Evolutionary conservation across 2,888 invertebrate genomes (phyloP).

Genomic region (Cenopis cana): DNA sequence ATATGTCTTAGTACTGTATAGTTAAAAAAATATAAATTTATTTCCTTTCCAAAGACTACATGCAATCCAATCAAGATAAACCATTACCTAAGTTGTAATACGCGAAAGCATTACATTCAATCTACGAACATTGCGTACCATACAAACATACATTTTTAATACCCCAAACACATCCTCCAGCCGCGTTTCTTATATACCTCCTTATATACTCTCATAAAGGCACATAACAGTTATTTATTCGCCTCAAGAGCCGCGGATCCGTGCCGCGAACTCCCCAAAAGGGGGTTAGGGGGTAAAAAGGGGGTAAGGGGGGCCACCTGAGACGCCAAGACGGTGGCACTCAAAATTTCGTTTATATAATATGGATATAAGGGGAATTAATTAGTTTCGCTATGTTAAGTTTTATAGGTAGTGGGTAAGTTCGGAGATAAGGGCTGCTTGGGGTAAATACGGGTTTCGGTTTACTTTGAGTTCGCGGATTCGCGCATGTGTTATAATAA

Average conservation of each 20-base stretch:
- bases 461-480: background rate
- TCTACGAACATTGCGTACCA: background rate
- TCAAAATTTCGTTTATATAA: slow-evolving; percentile 46
- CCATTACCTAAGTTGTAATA: background rate
- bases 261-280: slow-evolving; percentile 36
- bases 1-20: too few species aligned
- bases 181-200: slow-evolving; percentile 28
- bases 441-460: slow-evolving; percentile 13
- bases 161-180: slow-evolving; percentile 7
- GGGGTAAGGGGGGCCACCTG: slow-evolving; percentile 39
- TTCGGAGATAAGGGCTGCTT: slow-evolving; percentile 29
- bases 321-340: slow-evolving; percentile 45
- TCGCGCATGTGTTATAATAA: background rate
- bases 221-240: slow-evolving; percentile 44
- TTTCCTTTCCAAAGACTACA: too few species aligned
- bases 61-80: background rate
- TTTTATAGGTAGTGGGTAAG: slow-evolving; percentile 35
- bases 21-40: background rate
- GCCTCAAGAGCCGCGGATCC: slow-evolving; percentile 43
- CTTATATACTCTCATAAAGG: slow-evolving; percentile 39
- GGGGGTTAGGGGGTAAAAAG: background rate
- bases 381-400: slow-evolving; percentile 43
- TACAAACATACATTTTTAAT: slow-evolving; percentile 30
- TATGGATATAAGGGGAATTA: slow-evolving; percentile 44
- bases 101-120: background rate